Evolutionary conservation across 2,797 vertebrate species (phyloP).

Genomic region (Cryptoblepharus egeriae): DNA sequence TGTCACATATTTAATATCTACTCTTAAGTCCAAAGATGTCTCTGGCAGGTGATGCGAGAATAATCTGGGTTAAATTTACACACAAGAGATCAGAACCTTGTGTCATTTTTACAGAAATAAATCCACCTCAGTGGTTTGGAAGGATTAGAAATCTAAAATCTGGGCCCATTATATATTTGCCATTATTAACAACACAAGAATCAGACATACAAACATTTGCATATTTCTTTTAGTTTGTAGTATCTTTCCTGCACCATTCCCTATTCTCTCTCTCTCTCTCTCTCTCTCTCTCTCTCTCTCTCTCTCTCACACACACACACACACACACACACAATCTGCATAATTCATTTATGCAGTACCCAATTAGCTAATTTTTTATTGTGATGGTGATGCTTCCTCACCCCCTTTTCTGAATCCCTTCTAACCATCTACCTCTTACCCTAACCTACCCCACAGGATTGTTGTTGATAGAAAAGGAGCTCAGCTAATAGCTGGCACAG

Average conservation of each 20-base stretch:
- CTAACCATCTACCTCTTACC: not conserved
- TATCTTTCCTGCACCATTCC: not conserved
- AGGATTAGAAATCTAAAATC: not conserved
- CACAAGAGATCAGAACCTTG: slow-evolving; percentile 44
- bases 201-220: not conserved
- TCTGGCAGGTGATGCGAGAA: slow-evolving; percentile 53
- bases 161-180: no score
- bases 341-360: not conserved
- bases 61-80: slow-evolving; percentile 44
- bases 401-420: not conserved
- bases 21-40: slow-evolving; percentile 46
- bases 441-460: no score
- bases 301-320: no score
- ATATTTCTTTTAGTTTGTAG: not conserved
- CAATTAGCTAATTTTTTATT: not conserved
- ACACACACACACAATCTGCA: not conserved
- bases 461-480: not conserved
- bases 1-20: slow-evolving; percentile 37
- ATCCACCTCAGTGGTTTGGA: not conserved
- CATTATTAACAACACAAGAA: not conserved
- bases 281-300: no score
- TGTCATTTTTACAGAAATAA: slow-evolving; percentile 1
- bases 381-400: not conserved
- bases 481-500: not conserved
- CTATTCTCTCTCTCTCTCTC: not conserved